Evolutionary conservation across 2,888 invertebrate species (phyloP), one percentile per base, ranked within the genome.

Genomic region (Watsonalla cultraria): DNA sequence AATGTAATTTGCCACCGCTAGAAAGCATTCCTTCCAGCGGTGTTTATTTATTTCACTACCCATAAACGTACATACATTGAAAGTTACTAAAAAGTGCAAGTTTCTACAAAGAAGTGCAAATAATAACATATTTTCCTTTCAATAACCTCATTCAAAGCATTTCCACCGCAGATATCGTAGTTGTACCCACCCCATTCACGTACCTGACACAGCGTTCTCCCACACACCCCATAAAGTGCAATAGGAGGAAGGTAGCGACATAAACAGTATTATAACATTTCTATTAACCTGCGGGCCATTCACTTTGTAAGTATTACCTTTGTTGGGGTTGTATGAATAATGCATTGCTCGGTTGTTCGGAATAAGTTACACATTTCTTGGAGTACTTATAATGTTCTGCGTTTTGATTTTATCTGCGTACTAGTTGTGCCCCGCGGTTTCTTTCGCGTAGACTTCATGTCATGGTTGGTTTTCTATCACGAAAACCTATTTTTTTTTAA

Each of bases 251-350:
- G 49, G 47, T 54, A 58, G 54, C 55, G 68, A 68, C 57, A 70
- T 64, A 72, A 71, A 72, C 68, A 71, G 59, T 65, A 70, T 57
- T 49, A 45, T 66, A 67, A 61, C 66, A 70, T 75, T 80, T 81
- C 78, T 79, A 82, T 84, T 84, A 86, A 86, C 86, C 84, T 84
- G 83, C 53, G 73, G 80, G 76, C 76, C 76, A 80, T 76, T 80
- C 80, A 78, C 82, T 80, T 74, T 70, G 77, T 73, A 66, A 67
- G 69, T 64, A 70, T 70, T 72, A 76, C 75, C 74, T 74, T 72
- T 68, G 69, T 67, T 66, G 66, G 63, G 57, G 47, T 34, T 53
- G 35, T 51, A 83, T 84, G 84, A 83, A 84, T 83, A 66, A 84
- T 84, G 78, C 73, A 84, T 67, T 51, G 51, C 59, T 58, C 55